Base-by-base conservation (phyloP, 92 coral and sea anemone species). In the Epizoanthus ramosus region DNA sequence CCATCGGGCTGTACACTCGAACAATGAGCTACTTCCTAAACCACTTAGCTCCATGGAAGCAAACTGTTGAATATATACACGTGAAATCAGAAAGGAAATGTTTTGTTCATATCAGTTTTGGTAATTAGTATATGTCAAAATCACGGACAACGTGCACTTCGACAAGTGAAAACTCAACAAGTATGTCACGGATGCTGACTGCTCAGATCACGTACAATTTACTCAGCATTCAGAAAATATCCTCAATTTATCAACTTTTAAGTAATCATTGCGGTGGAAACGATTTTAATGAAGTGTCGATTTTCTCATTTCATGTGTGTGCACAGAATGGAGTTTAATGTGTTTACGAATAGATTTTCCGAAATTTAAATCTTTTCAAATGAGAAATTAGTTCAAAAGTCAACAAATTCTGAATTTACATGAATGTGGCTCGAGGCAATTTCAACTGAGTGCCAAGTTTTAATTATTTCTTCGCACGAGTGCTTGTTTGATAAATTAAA, bases 321-420 rank as follows among this genome's bases (percentile, higher is more conserved):
- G 79, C 63, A 10, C 8, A 52, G 16, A 23, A 73, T 47, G 76
- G 24, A 9, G 56, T n/a, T 10, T 45, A 71, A 71, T 71, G 15
- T 71, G 75, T 72, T 72, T 72, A 18, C 41, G 43, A 73, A 52
- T 50, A 73, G 21, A 23, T 43, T 47, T 73, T 15, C 19, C 54
- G 21, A 47, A 52, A 53, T 24, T 24, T 21, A 50, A 52, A 16
- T 73, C 17, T 35, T 13, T 52, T 73, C 63, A 73, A 73, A 52
- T 19, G 35, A 23, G 45, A 21, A 47, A 52, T 13, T 73, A 47
- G 79, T 73, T 73, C 61, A 73, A 73, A 73, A 73, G 61, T 47
- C 60, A 73, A 52, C 79, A 73, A 72, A 19, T 23, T 43, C 77
- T 24, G 7, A 47, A 43, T 72, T 72, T 52, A 3, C 28, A 53